phyloP scores from a whole-genome alignment of 1,140 invertebrate genomes.

The Trichogramma pretiosum region DNA sequence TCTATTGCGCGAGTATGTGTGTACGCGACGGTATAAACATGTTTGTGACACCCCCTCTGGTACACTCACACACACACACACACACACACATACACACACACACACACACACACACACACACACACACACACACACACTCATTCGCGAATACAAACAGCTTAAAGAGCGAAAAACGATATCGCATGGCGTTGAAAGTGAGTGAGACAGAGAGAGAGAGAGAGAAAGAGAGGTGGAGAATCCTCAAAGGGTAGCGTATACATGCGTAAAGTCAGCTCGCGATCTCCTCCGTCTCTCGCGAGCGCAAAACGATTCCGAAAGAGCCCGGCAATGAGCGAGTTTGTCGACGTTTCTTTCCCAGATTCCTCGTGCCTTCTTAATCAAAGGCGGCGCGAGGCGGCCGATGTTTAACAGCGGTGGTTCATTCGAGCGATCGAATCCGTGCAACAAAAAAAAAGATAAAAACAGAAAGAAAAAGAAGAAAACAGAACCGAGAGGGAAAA shows the following conservation, averaged over 20 bases:
- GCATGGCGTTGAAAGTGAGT: too few species aligned
- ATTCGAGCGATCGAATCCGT: slow-evolving; percentile 4
- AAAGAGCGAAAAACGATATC: too few species aligned
- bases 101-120: background rate
- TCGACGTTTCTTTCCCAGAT: slow-evolving; percentile 16
- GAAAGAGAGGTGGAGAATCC: too few species aligned
- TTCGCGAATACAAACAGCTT: too few species aligned
- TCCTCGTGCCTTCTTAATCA: slow-evolving; percentile 19
- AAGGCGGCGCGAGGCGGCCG: slow-evolving; percentile 15
- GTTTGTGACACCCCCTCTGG: background rate
- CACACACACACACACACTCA: background rate
- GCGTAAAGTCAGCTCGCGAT: background rate
- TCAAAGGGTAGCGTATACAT: background rate
- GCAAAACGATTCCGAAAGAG: slow-evolving; percentile 13
- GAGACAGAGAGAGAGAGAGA: background rate
- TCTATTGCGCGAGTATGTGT: background rate
- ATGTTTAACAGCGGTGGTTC: slow-evolving; percentile 19
- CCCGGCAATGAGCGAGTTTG: slow-evolving; percentile 14
- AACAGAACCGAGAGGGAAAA: too few species aligned
- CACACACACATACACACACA: background rate
- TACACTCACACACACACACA: slow-evolving; percentile 3
- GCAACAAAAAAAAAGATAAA: too few species aligned
- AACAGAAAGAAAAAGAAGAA: too few species aligned
- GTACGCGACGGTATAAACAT: background rate
- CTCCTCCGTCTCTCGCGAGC: background rate